Evolutionary conservation across 2,113 vertebrate species (phyloP).

Genomic region (Thamnophis sirtalis): DNA sequence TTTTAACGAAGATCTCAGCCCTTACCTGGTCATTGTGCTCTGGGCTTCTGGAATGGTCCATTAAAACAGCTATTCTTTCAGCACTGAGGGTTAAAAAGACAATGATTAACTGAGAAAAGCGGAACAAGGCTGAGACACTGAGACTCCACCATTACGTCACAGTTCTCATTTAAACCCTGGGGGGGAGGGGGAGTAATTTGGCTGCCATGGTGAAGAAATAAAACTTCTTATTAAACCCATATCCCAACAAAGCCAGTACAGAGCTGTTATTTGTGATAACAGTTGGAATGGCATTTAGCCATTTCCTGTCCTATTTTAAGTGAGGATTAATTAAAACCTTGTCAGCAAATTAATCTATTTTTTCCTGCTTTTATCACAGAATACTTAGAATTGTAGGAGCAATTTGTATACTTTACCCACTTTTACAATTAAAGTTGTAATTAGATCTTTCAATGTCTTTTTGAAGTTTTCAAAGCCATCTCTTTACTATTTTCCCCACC

Average conservation of each 20-base stretch:
- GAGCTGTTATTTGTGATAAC: not conserved
- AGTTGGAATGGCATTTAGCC: not conserved
- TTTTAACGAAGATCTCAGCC: not conserved
- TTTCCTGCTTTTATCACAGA: not conserved
- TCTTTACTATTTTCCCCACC: not conserved
- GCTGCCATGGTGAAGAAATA: not conserved
- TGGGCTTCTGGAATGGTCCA: slow-evolving; percentile 59
- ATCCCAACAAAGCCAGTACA: not conserved
- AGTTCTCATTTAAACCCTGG: not conserved
- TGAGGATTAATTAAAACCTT: not conserved
- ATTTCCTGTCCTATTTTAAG: not conserved
- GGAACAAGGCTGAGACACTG: not conserved
- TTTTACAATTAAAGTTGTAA: not conserved
- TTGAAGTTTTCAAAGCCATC: not conserved
- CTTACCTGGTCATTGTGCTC: slow-evolving; percentile 58
- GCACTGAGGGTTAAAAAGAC: slow-evolving; percentile 47
- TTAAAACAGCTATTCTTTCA: slow-evolving; percentile 60
- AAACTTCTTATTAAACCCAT: not conserved
- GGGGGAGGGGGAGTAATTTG: not conserved
- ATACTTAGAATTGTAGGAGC: not conserved
- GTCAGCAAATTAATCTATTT: not conserved
- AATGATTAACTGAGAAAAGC: slow-evolving; percentile 1
- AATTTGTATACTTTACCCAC: not conserved
- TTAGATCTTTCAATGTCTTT: not conserved
- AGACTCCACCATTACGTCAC: fast-evolving